A percentile compares a stretch with the other conserved stretches of the same genome.
These are phyloP conservation scores for Trachelus troglodyta DNA, from an alignment of 2,888 invertebrate species.

Conservation along the genomic window DNA sequence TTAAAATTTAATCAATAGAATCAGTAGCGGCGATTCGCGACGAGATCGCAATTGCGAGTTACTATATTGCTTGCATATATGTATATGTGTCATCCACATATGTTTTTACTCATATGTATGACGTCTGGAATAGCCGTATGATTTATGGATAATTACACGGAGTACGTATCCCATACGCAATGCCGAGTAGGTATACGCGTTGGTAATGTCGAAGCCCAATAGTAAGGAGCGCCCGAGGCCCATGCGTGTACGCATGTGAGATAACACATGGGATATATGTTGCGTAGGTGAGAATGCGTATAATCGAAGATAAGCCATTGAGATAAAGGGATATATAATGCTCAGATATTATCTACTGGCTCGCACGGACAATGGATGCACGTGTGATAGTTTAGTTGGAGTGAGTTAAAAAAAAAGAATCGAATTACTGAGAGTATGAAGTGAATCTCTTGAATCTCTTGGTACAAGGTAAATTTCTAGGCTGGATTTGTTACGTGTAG, in stretches of 20 bases:
- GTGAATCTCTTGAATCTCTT: too few species aligned
- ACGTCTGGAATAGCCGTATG: neutral
- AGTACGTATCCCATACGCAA: neutral
- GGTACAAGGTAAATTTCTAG: neutral
- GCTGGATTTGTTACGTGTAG: neutral
- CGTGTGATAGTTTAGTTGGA: slow-evolving; percentile 11
- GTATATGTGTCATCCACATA: neutral
- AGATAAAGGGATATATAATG: slow-evolving; percentile 26
- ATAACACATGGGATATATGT: neutral
- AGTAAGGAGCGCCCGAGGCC: neutral
- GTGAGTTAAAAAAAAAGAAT: neutral
- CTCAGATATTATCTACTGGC: slow-evolving; percentile 17
- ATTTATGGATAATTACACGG: neutral
- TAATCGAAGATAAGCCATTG: slow-evolving; percentile 19
- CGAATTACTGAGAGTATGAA: neutral
- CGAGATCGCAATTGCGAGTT: neutral
- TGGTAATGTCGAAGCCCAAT: neutral
- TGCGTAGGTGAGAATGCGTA: slow-evolving; percentile 22
- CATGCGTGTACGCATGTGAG: neutral
- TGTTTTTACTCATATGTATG: neutral
- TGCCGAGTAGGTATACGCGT: neutral
- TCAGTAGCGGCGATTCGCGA: neutral
- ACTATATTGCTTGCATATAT: neutral
- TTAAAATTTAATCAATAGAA: neutral
- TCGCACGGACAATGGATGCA: slow-evolving; percentile 21